These are phyloP conservation scores for Mythimna albipuncta DNA, from an alignment of 2,888 invertebrate species.

Conservation along the genomic window DNA sequence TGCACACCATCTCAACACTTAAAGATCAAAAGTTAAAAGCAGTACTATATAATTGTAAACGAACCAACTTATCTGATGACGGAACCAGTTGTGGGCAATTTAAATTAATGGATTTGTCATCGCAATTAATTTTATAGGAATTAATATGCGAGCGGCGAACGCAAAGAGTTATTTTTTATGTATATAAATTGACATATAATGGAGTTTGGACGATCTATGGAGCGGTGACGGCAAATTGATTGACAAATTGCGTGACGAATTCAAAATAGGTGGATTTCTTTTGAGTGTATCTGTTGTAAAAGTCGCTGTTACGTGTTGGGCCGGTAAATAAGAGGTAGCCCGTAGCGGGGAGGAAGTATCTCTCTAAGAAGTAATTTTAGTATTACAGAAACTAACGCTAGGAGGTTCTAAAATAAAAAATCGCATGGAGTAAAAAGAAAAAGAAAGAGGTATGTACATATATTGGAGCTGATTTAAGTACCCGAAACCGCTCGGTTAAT, in stretches of 20 bases:
- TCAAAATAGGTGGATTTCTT: conserved; percentile 89
- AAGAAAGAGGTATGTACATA: neutral
- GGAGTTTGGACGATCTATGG: conserved; percentile 82
- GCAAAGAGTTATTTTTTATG: conserved; percentile 83
- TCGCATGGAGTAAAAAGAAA: neutral
- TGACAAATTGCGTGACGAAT: conserved; percentile 91
- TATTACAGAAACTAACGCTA: neutral
- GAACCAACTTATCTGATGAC: conserved; percentile 66
- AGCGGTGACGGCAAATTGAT: conserved; percentile 88
- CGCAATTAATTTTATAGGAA: conserved; percentile 90
- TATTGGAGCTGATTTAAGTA: neutral
- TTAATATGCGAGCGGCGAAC: conserved; percentile 88
- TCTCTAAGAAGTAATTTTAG: neutral
- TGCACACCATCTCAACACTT: conserved; percentile 29
- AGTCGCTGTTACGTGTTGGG: conserved; percentile 77
- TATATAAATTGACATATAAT: conserved; percentile 88
- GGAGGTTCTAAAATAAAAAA: neutral
- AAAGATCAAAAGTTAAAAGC: conserved; percentile 60
- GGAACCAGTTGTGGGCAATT: conserved; percentile 84
- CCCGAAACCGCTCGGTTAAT: neutral
- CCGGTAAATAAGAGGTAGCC: conserved; percentile 64
- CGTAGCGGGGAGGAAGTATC: conserved; percentile 37
- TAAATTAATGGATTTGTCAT: conserved; percentile 90
- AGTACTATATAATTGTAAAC: conserved; percentile 54
- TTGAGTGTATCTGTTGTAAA: conserved; percentile 85